Conservation (phyloP, 2,113 vertebrate genomes). For the Apus apus region DNA sequence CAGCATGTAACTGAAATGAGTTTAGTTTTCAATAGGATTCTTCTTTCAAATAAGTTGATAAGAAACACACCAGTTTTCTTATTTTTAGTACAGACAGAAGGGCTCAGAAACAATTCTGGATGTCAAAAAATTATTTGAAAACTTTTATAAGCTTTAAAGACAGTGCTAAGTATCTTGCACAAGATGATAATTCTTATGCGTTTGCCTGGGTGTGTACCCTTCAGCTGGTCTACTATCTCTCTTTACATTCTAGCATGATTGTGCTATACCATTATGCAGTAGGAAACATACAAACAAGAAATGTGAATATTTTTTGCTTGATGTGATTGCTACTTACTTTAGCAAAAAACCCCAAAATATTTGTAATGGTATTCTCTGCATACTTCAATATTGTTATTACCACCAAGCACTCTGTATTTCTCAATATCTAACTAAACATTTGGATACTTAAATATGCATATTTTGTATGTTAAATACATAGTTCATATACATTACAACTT, state of each 20-base stretch:
- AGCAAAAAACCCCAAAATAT: not conserved
- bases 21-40: constrained; percentile 57
- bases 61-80: not conserved
- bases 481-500: not conserved
- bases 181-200: not conserved
- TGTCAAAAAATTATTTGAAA: not conserved
- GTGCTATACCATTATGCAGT: not conserved
- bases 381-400: not conserved
- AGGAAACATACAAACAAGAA: not conserved
- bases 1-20: constrained; percentile 51
- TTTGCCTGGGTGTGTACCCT: not conserved
- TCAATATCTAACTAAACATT: not conserved
- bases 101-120: not conserved
- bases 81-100: not conserved
- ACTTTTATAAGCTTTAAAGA: not conserved
- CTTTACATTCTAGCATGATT: not conserved
- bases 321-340: not conserved
- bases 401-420: not conserved
- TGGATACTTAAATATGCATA: not conserved
- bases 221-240: not conserved
- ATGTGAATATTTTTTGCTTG: not conserved
- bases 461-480: not conserved
- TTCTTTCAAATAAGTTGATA: constrained; percentile 29
- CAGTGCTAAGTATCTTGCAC: not conserved
- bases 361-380: not conserved